These are phyloP conservation scores for Rhinella marina DNA, from an alignment of 2,797 vertebrate species.

Conservation along the genomic window DNA sequence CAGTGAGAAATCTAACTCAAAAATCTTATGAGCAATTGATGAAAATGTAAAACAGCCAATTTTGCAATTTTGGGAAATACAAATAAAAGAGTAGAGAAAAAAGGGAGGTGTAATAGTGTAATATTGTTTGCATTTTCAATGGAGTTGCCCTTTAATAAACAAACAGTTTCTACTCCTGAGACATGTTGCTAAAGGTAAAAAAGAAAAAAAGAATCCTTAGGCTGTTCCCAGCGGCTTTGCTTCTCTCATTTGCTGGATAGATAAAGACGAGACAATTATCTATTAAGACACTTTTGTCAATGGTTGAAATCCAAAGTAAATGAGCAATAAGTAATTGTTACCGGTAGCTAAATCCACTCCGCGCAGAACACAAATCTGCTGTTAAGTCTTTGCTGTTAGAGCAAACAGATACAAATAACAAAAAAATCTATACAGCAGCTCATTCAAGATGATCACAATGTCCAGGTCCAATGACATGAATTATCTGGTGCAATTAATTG, in stretches of 20 bases:
- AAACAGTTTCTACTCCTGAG: background rate
- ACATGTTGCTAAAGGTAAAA: background rate
- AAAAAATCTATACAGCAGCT: constrained; percentile 50
- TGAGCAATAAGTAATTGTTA: constrained; percentile 36
- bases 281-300: constrained; percentile 52
- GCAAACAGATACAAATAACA: constrained; percentile 32
- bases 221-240: background rate
- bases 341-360: constrained; percentile 40
- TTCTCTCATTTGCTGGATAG: background rate
- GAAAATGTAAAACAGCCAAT: background rate
- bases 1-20: too few relatives aligned
- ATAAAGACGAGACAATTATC: constrained; percentile 44
- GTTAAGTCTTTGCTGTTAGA: constrained; percentile 40
- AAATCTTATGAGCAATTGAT: background rate
- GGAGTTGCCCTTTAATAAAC: background rate
- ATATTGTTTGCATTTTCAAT: background rate
- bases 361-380: constrained; percentile 45
- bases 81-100: background rate
- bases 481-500: constrained; percentile 49
- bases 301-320: constrained; percentile 43
- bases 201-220: background rate
- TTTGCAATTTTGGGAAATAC: background rate
- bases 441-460: constrained; percentile 22
- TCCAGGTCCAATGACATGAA: constrained; percentile 12
- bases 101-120: background rate